phyloP scores from a whole-genome alignment of 2,888 invertebrate genomes.

The Thelaira solivaga region DNA sequence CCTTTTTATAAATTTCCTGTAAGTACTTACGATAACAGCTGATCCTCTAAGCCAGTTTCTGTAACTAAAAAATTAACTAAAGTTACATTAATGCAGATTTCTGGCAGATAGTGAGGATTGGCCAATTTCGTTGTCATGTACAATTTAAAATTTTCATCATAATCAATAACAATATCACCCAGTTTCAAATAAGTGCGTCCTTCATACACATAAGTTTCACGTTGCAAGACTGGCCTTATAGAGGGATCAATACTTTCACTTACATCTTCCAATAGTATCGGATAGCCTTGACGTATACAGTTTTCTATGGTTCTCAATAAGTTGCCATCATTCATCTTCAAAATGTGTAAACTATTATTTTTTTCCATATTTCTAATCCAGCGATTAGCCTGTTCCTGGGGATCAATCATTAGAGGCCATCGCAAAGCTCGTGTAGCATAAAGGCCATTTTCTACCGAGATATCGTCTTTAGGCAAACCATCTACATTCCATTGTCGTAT shows the following conservation, averaged over 20 bases:
- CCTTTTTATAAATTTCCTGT: background rate
- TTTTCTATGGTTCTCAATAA: conserved; percentile 88
- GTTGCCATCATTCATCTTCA: conserved; percentile 86
- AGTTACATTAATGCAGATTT: conserved; percentile 94
- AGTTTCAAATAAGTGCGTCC: conserved; percentile 89
- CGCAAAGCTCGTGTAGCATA: conserved; percentile 88
- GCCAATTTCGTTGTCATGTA: conserved; percentile 94
- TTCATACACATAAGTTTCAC: conserved; percentile 85
- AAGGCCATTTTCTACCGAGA: conserved; percentile 95
- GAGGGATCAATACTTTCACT: conserved; percentile 93
- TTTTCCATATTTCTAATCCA: conserved; percentile 95
- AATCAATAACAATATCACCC: conserved; percentile 93
- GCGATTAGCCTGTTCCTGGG: conserved; percentile 95
- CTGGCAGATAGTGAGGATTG: conserved; percentile 95
- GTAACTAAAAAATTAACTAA: conserved; percentile 96
- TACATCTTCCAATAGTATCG: conserved; percentile 91
- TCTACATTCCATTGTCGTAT: conserved; percentile 93
- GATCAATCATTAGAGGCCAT: conserved; percentile 96
- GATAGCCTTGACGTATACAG: conserved; percentile 88
- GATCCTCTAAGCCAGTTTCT: conserved; percentile 92
- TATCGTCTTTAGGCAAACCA: conserved; percentile 90
- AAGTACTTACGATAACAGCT: conserved; percentile 90
- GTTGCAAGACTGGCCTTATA: conserved; percentile 87
- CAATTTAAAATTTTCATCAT: conserved; percentile 89
- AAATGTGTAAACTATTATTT: conserved; percentile 84